Percentiles rank a stretch among this genome's conserved stretches.
These are phyloP conservation scores for Erebia epiphron DNA, from an alignment of 2,888 invertebrate species.

Conservation along the genomic window DNA sequence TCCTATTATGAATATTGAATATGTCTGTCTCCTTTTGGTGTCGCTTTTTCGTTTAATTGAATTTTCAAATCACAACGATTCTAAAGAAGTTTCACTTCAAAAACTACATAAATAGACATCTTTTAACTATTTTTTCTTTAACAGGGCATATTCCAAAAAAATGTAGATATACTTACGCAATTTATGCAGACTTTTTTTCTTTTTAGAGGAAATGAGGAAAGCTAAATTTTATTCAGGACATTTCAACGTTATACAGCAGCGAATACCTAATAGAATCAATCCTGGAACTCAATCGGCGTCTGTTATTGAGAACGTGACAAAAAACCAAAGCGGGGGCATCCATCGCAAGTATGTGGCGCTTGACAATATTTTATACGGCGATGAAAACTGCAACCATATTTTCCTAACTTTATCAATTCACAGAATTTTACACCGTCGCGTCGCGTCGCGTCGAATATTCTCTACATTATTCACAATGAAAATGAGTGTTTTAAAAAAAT, in stretches of 20 bases:
- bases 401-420: slow-evolving; percentile 74
- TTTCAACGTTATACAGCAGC: slow-evolving; percentile 4
- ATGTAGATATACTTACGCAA: too few species aligned
- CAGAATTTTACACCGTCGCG: slow-evolving; percentile 48
- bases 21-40: too few species aligned
- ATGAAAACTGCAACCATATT: slow-evolving; percentile 72
- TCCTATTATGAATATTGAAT: too few species aligned
- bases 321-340: slow-evolving; percentile 62
- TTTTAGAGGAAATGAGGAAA: too few species aligned
- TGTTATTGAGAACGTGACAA: slow-evolving; percentile 57
- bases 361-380: slow-evolving; percentile 75
- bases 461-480: slow-evolving; percentile 42
- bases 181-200: too few species aligned
- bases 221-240: not conserved
- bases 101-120: too few species aligned
- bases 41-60: too few species aligned
- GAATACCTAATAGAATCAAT: slow-evolving; percentile 31
- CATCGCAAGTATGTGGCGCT: slow-evolving; percentile 57
- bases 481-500: not conserved
- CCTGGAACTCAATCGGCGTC: slow-evolving; percentile 47
- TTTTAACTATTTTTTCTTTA: too few species aligned
- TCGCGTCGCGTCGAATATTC: slow-evolving; percentile 51
- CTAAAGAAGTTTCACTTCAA: too few species aligned
- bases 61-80: too few species aligned
- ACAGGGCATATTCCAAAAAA: too few species aligned